phyloP scores from a whole-genome alignment of 2,797 vertebrate species.

The Gymnothorax javanicus region DNA sequence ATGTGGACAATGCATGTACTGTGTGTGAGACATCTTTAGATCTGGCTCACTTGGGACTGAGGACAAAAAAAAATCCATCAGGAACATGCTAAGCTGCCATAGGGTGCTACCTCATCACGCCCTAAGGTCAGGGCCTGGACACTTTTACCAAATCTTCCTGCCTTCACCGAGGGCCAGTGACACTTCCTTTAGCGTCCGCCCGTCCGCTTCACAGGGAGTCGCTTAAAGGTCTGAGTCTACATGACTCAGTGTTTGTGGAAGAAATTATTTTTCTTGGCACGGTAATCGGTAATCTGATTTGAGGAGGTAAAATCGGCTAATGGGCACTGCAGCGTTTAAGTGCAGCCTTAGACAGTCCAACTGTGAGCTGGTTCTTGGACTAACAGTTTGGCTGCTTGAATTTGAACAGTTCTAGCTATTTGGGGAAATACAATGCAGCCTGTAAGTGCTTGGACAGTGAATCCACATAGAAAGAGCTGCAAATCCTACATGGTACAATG shows the following conservation, averaged over 20 bases:
- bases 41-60: not conserved
- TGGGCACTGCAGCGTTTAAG: not conserved
- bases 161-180: not conserved
- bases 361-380: constrained; percentile 1
- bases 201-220: not conserved
- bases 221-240: not conserved
- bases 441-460: too few relatives aligned
- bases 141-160: not conserved
- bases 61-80: not conserved
- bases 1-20: not conserved
- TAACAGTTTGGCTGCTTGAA: not conserved
- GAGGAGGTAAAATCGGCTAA: not conserved
- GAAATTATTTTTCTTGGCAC: not conserved
- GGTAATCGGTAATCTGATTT: not conserved
- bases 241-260: constrained; percentile 4
- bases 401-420: not conserved
- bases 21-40: not conserved
- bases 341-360: not conserved
- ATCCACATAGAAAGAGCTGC: too few relatives aligned
- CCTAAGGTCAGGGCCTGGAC: not conserved
- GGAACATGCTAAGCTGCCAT: not conserved
- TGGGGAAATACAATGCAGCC: not conserved
- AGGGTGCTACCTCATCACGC: not conserved
- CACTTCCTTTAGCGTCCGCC: not conserved
- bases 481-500: too few relatives aligned